A percentile compares a stretch with the other conserved stretches of the same genome.
These are phyloP conservation scores for Papilio dardanus DNA, from an alignment of 1,140 invertebrate genomes.

Conservation along the genomic window DNA sequence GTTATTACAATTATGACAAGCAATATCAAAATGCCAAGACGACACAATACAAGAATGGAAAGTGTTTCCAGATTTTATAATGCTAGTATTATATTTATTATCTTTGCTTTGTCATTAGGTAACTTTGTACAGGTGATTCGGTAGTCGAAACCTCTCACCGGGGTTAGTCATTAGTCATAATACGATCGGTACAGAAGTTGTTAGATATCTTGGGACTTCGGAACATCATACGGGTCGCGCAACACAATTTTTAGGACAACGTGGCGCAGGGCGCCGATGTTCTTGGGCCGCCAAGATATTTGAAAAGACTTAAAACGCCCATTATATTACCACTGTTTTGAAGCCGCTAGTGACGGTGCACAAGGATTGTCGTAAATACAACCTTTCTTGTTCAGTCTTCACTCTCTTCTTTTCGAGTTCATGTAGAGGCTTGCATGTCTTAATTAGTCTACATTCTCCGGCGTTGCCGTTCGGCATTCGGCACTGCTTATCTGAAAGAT, in stretches of 20 bases:
- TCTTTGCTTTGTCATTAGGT: too few relatives aligned
- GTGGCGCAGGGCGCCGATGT: too few relatives aligned
- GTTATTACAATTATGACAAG: neutral
- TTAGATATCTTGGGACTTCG: too few relatives aligned
- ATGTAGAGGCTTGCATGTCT: constrained; percentile 39
- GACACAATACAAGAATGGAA: neutral
- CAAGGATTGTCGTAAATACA: constrained; percentile 40
- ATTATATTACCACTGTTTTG: neutral
- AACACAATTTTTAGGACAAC: too few relatives aligned
- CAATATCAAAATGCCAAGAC: too few relatives aligned
- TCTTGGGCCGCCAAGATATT: too few relatives aligned
- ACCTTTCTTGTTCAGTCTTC: constrained; percentile 33
- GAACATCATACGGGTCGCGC: too few relatives aligned
- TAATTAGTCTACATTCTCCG: constrained; percentile 34
- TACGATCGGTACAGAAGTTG: too few relatives aligned
- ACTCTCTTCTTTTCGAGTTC: constrained; percentile 41
- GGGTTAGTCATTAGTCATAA: too few relatives aligned
- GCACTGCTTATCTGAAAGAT: constrained; percentile 36
- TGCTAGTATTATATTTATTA: too few relatives aligned
- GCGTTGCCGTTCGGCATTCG: constrained; percentile 40
- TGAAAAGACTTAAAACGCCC: neutral
- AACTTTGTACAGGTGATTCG: too few relatives aligned
- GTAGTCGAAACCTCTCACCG: too few relatives aligned
- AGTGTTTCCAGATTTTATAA: neutral
- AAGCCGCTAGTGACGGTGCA: neutral